Percentiles rank a stretch among this genome's conserved stretches.
These are phyloP conservation scores for Pachyrhynchus sulphureomaculatus DNA, from an alignment of 1,140 invertebrate species.

Conservation along the genomic window DNA sequence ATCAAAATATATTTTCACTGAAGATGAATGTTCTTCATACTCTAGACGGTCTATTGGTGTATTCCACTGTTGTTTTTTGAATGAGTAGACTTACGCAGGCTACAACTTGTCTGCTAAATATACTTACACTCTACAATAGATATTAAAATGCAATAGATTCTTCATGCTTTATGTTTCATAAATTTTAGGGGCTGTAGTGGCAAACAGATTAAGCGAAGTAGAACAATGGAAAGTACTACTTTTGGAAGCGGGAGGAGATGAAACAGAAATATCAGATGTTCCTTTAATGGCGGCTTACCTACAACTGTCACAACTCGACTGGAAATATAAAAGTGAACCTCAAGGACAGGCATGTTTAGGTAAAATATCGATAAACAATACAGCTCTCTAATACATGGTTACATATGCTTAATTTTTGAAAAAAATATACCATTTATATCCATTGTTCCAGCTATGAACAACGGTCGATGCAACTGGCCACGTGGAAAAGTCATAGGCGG, in stretches of 20 bases:
- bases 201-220: constrained; percentile 79
- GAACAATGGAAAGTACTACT: constrained; percentile 80
- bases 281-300: constrained; percentile 84
- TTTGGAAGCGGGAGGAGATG: constrained; percentile 88
- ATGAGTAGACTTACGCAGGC: too few relatives aligned
- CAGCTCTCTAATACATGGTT: neutral
- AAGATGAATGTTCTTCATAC: too few relatives aligned
- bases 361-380: constrained; percentile 33
- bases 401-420: too few relatives aligned
- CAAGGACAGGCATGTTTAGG: constrained; percentile 80
- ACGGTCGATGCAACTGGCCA: constrained; percentile 83
- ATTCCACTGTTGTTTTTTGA: too few relatives aligned
- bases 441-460: constrained; percentile 68
- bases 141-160: too few relatives aligned
- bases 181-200: constrained; percentile 83
- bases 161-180: too few relatives aligned
- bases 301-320: constrained; percentile 85
- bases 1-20: too few relatives aligned
- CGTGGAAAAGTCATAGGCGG: constrained; percentile 79
- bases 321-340: constrained; percentile 90
- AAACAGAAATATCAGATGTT: constrained; percentile 87
- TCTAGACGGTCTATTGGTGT: too few relatives aligned
- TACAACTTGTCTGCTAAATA: too few relatives aligned
- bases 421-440: too few relatives aligned
- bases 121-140: too few relatives aligned